These are phyloP conservation scores for Cantharis lateralis DNA, from an alignment of 2,888 invertebrate genomes.

Conservation along the genomic window DNA sequence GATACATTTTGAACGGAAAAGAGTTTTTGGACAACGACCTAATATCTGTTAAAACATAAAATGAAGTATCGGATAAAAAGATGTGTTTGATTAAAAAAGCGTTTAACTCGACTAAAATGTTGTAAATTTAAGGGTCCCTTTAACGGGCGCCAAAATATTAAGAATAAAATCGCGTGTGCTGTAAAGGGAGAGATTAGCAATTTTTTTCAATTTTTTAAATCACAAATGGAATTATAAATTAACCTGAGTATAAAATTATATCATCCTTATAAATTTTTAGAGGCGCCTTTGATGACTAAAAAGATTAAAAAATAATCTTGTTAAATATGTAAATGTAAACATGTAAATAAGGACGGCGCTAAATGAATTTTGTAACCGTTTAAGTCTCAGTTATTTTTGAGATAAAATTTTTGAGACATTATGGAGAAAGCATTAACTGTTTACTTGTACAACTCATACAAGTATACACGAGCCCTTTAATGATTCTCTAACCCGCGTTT, in stretches of 20 bases:
- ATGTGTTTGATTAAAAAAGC: background rate
- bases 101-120: background rate
- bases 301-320: background rate
- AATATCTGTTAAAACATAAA: constrained; percentile 45
- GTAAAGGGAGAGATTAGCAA: background rate
- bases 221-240: background rate
- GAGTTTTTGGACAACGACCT: constrained; percentile 30
- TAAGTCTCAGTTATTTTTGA: background rate
- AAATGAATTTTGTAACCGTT: background rate
- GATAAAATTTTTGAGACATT: constrained; percentile 12
- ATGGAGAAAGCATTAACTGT: constrained; percentile 9
- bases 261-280: background rate
- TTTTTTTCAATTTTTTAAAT: background rate
- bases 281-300: background rate
- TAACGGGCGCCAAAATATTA: background rate
- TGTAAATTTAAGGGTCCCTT: background rate
- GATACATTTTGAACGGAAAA: background rate
- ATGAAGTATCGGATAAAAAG: constrained; percentile 1
- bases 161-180: background rate
- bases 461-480: constrained; percentile 27
- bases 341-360: background rate
- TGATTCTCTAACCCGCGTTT: constrained; percentile 28
- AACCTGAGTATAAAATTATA: background rate
- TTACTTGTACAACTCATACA: constrained; percentile 13
- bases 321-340: background rate